These are phyloP conservation scores for Trichacis sp. DNA, from an alignment of 2,888 invertebrate species.

Conservation along the genomic window DNA sequence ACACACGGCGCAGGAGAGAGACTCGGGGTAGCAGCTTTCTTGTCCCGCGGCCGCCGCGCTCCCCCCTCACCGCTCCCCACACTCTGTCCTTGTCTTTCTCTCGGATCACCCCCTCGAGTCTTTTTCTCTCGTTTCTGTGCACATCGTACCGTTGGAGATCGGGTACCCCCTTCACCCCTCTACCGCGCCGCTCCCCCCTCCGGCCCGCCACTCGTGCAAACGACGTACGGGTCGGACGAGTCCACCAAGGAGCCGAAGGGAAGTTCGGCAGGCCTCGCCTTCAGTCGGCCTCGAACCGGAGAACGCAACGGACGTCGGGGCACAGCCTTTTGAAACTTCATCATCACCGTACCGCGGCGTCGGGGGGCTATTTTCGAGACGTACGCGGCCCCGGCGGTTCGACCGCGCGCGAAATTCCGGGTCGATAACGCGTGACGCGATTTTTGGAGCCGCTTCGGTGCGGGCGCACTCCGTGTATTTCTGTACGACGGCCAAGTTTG, in stretches of 20 bases:
- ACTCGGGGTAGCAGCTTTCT: slow-evolving; percentile 59
- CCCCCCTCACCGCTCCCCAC: slow-evolving; percentile 44
- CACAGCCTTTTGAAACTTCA: slow-evolving; percentile 16
- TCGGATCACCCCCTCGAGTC: slow-evolving; percentile 6
- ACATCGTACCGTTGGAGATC: slow-evolving; percentile 21
- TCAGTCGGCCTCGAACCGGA: slow-evolving; percentile 69
- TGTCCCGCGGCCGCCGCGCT: slow-evolving; percentile 59
- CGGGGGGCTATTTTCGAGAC: slow-evolving; percentile 17
- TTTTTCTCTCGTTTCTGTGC: slow-evolving; percentile 17
- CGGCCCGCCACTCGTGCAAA: no score
- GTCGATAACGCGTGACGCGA: slow-evolving; percentile 4
- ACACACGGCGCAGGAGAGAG: slow-evolving; percentile 50
- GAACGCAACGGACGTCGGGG: slow-evolving; percentile 60
- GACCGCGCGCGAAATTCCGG: neutral
- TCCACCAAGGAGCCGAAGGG: slow-evolving; percentile 61
- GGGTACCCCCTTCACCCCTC: slow-evolving; percentile 46
- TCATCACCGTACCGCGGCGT: slow-evolving; percentile 16
- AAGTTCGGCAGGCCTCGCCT: slow-evolving; percentile 63
- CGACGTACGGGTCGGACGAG: slow-evolving; percentile 65
- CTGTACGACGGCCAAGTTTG: slow-evolving; percentile 68
- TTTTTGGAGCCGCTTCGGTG: slow-evolving; percentile 11
- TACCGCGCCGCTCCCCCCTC: slow-evolving; percentile 40
- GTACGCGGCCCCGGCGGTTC: neutral
- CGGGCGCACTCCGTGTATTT: slow-evolving; percentile 50
- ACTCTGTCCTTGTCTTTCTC: slow-evolving; percentile 38